A percentile compares a stretch with the other conserved stretches of the same genome.
Conservation (phyloP, 2,797 vertebrate species). For the Helostoma temminkii region DNA sequence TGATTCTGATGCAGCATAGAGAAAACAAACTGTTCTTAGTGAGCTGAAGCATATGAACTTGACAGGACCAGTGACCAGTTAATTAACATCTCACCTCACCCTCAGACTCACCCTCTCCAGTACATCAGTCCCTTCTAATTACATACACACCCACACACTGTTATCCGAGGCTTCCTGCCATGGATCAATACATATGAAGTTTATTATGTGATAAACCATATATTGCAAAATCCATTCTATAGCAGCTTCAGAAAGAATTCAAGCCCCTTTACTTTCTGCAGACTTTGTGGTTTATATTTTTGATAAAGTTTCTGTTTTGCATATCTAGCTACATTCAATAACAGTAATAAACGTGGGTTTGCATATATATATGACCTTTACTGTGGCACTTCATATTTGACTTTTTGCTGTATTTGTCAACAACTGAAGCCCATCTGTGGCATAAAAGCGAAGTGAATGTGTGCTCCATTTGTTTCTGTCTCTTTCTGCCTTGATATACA, state of each 20-base stretch:
- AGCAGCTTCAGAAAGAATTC: background rate
- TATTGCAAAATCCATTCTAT: slow-evolving; percentile 21
- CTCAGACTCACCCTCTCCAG: background rate
- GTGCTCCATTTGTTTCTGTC: no score
- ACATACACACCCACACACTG: background rate
- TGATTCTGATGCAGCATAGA: background rate
- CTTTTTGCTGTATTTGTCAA: no score
- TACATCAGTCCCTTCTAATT: background rate
- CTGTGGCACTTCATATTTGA: no score
- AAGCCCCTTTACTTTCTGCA: background rate
- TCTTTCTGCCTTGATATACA: background rate
- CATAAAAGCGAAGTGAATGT: background rate
- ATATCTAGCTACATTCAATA: no score
- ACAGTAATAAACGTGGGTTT: no score
- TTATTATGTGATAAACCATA: slow-evolving; percentile 29
- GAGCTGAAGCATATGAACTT: background rate
- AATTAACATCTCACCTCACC: background rate
- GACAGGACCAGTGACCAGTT: background rate
- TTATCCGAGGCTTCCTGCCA: background rate
- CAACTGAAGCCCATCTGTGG: background rate
- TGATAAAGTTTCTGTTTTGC: no score
- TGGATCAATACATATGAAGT: slow-evolving; percentile 4
- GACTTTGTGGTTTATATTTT: background rate
- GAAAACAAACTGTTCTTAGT: background rate
- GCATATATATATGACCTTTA: no score